phyloP scores from a whole-genome alignment of 2,888 invertebrate genomes.

The Ectobius pallidus region DNA sequence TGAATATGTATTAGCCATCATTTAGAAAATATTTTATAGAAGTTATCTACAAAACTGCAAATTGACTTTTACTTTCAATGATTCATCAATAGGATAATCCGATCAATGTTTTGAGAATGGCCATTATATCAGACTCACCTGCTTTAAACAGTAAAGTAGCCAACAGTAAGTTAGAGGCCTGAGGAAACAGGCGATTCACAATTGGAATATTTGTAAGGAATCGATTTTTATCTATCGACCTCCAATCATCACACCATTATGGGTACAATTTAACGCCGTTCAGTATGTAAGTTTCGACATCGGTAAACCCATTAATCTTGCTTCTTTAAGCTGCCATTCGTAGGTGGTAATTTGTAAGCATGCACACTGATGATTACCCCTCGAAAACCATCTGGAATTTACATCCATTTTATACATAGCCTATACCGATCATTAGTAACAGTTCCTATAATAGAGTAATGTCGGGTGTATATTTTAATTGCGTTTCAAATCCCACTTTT shows the following conservation, averaged over 20 bases:
- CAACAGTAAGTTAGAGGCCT: not conserved
- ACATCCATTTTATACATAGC: too few relatives aligned
- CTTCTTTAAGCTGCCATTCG: not conserved
- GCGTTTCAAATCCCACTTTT: too few relatives aligned
- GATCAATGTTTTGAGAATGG: not conserved
- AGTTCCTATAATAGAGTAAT: too few relatives aligned
- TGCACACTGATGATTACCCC: not conserved
- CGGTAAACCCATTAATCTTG: not conserved
- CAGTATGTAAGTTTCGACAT: not conserved
- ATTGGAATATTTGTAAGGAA: not conserved
- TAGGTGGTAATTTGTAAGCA: not conserved
- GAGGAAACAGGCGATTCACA: not conserved
- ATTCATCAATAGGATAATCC: too few relatives aligned
- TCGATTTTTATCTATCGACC: conserved; percentile 9
- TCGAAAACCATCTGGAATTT: too few relatives aligned
- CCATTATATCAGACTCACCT: not conserved
- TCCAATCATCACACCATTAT: conserved; percentile 21
- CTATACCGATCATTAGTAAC: too few relatives aligned
- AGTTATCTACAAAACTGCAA: too few relatives aligned
- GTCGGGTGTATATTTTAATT: too few relatives aligned
- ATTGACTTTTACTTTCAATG: too few relatives aligned
- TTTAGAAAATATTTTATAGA: too few relatives aligned
- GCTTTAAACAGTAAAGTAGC: not conserved
- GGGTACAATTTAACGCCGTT: not conserved
- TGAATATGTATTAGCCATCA: too few relatives aligned